Evolutionary conservation across 2,113 vertebrate species (phyloP).

Genomic region (Thermophis baileyi): DNA sequence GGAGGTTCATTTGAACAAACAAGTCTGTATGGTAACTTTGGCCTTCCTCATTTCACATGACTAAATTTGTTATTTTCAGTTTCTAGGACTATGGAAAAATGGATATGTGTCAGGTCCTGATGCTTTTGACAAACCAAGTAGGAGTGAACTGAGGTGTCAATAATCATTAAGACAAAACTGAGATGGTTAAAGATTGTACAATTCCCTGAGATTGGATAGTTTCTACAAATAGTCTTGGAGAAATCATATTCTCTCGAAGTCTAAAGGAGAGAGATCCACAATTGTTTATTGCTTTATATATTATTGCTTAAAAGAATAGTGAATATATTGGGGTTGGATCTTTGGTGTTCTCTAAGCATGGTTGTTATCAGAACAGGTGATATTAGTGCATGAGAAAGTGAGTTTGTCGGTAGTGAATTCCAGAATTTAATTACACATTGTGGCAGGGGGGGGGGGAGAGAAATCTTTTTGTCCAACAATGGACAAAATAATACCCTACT

Average conservation of each 20-base stretch:
- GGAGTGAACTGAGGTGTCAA: background rate
- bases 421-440: background rate
- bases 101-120: background rate
- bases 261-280: background rate
- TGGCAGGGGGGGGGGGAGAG: background rate
- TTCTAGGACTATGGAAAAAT: background rate
- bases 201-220: background rate
- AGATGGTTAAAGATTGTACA: background rate
- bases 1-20: background rate
- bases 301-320: background rate
- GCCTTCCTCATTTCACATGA: background rate
- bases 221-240: background rate
- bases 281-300: background rate
- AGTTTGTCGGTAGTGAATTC: background rate
- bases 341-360: background rate
- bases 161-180: background rate
- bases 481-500: background rate
- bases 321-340: background rate
- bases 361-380: background rate
- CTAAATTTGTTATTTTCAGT: background rate
- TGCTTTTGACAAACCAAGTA: background rate
- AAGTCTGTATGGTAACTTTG: background rate
- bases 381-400: background rate
- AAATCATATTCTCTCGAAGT: background rate
- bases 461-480: background rate